phyloP scores from a whole-genome alignment of 64 coral and sea anemone species.

The Dendronephthya gigantea region DNA sequence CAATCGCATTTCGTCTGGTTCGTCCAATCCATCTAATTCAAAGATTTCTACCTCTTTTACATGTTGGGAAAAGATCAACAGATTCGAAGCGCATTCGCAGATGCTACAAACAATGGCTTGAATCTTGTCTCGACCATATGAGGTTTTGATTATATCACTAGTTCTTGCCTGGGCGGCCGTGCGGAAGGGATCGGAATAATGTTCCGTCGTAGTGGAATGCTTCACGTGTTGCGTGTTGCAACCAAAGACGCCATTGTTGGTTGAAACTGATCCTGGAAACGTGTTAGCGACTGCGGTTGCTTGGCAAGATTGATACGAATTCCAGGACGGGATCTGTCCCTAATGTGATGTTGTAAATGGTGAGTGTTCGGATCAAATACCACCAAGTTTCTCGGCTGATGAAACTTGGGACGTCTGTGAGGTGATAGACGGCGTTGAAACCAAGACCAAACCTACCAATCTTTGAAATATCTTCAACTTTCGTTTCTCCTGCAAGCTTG shows the following conservation, averaged over 20 bases:
- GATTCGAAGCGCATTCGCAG: conserved; percentile 34
- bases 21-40: background rate
- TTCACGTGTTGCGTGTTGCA: background rate
- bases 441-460: conserved; percentile 32
- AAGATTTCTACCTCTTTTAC: conserved; percentile 41
- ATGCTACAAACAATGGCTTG: conserved; percentile 34
- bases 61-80: conserved; percentile 75
- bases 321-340: background rate
- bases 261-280: conserved; percentile 55
- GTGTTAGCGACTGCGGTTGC: conserved; percentile 13
- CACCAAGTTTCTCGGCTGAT: conserved; percentile 39
- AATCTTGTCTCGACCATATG: conserved; percentile 41
- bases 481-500: conserved; percentile 72
- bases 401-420: conserved; percentile 30
- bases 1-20: background rate
- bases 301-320: conserved; percentile 30
- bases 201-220: conserved; percentile 32
- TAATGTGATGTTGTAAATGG: conserved; percentile 38
- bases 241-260: conserved; percentile 33
- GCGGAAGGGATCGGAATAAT: conserved; percentile 50
- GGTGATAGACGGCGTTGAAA: conserved; percentile 68
- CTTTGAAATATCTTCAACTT: conserved; percentile 66
- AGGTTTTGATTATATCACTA: conserved; percentile 57
- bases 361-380: conserved; percentile 70
- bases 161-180: background rate